Evolutionary conservation across 2,113 vertebrate species (phyloP), one percentile per base, ranked within the genome.

Genomic region (Pteropus alecto): DNA sequence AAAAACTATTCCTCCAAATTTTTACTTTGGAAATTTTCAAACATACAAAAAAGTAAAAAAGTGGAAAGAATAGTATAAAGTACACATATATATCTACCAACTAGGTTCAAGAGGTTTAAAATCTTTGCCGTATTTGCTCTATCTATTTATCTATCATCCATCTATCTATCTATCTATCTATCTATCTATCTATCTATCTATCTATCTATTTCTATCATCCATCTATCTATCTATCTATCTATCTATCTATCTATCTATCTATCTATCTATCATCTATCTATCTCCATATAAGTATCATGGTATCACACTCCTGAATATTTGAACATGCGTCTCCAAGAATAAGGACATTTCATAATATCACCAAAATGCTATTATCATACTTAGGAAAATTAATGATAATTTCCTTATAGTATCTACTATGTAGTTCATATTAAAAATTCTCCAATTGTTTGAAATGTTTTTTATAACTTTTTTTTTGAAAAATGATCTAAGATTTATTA

Each of bases 11-110:
- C 48, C 15, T 9, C 6, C 1, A 65, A 84, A 65, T 63, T 84
- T 91, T 94, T 67, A 78, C 33, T 87, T 68, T 92, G 61, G 71
- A 76, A 95, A 81, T 79, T 92, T 92, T 58, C 3, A 58, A 95
- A 74, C 58, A 82, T 63, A 94, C 46, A 60, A 73, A 78, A 78
- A 96, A 74, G 8, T 81, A 60, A 73, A 78, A 78, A 96, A 74
- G 8, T 81, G 28, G 30, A 56, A 89, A 85, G 11, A 86, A 48
- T 48, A 46, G 11, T 56, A 74, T 73, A 81, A 74, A 79, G 19
- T 28, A 68, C 58, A 41, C 48, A 86, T 51, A 73, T 41, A 77
- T 43, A 87, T 56, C 30, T 82, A 92, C 30, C 41, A 84, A 76
- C 13, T 35, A 74, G 8, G 87, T 89, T 94, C 33, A 73, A 71